Conservation (phyloP, 1,140 invertebrate genomes). For the Brachystomella parvula region DNA sequence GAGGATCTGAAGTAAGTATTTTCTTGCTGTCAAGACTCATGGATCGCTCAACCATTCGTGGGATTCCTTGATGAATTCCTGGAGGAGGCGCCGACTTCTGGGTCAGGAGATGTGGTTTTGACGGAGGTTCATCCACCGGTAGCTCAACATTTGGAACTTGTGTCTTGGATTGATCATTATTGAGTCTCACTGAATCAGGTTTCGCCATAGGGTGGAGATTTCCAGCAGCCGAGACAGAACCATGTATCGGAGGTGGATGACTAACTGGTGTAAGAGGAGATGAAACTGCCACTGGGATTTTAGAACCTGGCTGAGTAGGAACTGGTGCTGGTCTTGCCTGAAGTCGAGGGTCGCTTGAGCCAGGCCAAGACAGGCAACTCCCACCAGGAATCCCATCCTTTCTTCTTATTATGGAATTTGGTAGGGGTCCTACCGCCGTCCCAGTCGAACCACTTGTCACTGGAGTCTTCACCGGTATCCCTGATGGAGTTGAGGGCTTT, state of each 20-base stretch:
- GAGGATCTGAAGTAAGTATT: background rate
- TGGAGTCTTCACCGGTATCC: background rate
- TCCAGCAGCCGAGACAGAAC: too few relatives aligned
- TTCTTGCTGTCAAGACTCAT: conserved; percentile 29
- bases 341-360: conserved; percentile 3
- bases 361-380: background rate
- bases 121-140: background rate
- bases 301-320: background rate
- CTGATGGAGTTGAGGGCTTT: background rate
- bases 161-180: background rate
- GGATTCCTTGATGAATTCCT: conserved; percentile 30
- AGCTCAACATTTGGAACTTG: background rate
- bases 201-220: background rate
- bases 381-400: background rate
- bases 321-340: background rate
- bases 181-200: background rate
- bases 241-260: background rate
- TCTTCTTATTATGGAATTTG: background rate
- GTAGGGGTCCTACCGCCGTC: conserved; percentile 4
- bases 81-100: conserved; percentile 7
- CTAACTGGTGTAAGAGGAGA: background rate
- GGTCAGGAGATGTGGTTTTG: background rate
- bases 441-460: background rate
- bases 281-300: conserved; percentile 11
- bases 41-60: conserved; percentile 36